Conservation (phyloP, 2,113 vertebrate species). For the Pimephales promelas region DNA sequence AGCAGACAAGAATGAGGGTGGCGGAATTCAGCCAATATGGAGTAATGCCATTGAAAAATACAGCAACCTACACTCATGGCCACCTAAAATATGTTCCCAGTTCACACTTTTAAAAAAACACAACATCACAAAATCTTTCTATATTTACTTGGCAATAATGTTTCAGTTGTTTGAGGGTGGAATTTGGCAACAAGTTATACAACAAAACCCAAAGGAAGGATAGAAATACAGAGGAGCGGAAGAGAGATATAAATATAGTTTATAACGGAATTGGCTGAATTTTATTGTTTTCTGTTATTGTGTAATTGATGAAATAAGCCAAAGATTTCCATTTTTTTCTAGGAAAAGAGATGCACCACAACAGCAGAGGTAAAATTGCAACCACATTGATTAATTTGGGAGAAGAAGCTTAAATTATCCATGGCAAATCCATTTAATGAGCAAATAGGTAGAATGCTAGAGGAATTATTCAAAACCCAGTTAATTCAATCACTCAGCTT, state of each 20-base stretch:
- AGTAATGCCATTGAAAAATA: background rate
- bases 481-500: slow-evolving; percentile 48
- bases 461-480: slow-evolving; percentile 49
- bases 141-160: background rate
- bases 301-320: slow-evolving; percentile 26
- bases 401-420: slow-evolving; percentile 44
- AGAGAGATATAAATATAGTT: background rate
- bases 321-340: slow-evolving; percentile 11
- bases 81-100: background rate
- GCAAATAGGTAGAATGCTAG: slow-evolving; percentile 49
- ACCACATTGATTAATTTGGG: slow-evolving; percentile 25
- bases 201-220: background rate
- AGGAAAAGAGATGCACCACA: background rate
- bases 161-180: background rate
- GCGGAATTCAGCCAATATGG: slow-evolving; percentile 20
- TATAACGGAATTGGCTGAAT: background rate
- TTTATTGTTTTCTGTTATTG: background rate
- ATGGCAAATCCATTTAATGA: slow-evolving; percentile 44
- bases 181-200: slow-evolving; percentile 9
- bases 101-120: background rate
- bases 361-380: background rate
- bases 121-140: background rate
- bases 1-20: slow-evolving; percentile 1
- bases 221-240: background rate
- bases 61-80: background rate